These are phyloP conservation scores for Aspiorhynchus laticeps DNA, from an alignment of 2,113 vertebrate species.

Conservation along the genomic window DNA sequence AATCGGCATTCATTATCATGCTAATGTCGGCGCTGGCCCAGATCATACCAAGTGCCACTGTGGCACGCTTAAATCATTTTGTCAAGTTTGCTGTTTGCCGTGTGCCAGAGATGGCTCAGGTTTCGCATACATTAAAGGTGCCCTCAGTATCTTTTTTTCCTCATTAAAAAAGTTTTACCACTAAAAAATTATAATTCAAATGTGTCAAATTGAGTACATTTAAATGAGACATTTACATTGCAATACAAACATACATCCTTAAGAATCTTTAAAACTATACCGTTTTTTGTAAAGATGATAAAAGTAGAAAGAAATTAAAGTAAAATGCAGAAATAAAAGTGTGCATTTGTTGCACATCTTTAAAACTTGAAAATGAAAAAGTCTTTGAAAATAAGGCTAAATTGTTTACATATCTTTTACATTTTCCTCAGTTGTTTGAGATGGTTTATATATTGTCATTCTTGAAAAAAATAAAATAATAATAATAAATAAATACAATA, in stretches of 20 bases:
- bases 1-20: constrained; percentile 47
- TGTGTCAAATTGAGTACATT: background rate
- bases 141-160: background rate
- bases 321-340: no score
- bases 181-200: background rate
- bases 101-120: background rate
- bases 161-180: background rate
- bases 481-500: no score
- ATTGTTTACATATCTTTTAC: no score
- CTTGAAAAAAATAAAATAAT: no score
- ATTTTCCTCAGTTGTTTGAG: no score
- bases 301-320: background rate
- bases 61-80: constrained; percentile 16
- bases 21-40: constrained; percentile 39
- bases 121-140: constrained; percentile 11
- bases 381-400: no score
- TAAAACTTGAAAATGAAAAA: no score
- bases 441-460: no score
- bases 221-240: background rate
- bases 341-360: no score
- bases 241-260: background rate
- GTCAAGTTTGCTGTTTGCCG: background rate
- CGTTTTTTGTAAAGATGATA: background rate
- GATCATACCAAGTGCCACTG: constrained; percentile 29
- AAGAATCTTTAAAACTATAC: background rate